These are phyloP conservation scores for Drosophila elegans DNA, from an alignment of 1,140 invertebrate genomes.

Conservation along the genomic window DNA sequence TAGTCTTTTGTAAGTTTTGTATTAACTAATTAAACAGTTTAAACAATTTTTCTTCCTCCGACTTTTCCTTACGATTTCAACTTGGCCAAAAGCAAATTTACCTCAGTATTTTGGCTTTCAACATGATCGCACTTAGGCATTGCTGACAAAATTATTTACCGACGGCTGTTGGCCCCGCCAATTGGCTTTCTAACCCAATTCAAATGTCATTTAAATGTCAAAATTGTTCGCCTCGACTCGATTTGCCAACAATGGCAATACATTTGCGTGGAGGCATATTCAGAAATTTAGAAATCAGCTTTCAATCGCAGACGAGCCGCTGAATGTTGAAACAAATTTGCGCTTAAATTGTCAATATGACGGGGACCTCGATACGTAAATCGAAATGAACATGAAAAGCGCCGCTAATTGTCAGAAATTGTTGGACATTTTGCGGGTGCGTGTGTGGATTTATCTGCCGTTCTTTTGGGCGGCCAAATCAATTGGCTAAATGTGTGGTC, in stretches of 20 bases:
- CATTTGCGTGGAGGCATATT: conserved; percentile 56
- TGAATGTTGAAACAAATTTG: conserved; percentile 80
- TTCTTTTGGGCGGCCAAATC: conserved; percentile 50
- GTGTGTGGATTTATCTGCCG: conserved; percentile 38
- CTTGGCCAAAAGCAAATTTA: conserved; percentile 12
- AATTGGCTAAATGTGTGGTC: conserved; percentile 72
- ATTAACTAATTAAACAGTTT: too few species aligned
- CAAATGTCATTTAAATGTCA: conserved; percentile 80
- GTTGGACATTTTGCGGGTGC: conserved; percentile 61
- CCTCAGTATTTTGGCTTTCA: conserved; percentile 37
- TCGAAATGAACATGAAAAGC: conserved; percentile 69
- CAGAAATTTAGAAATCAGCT: conserved; percentile 54
- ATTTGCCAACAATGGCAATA: conserved; percentile 71
- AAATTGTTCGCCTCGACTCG: conserved; percentile 49
- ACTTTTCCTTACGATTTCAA: background rate
- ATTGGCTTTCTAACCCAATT: conserved; percentile 61
- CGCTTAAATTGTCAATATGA: conserved; percentile 80
- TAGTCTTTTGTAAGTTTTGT: too few species aligned
- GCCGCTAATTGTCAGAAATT: conserved; percentile 84
- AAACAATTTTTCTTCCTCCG: too few species aligned
- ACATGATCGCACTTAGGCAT: conserved; percentile 34
- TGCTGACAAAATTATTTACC: conserved; percentile 18
- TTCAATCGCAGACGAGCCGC: conserved; percentile 40
- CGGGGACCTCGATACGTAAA: conserved; percentile 49
- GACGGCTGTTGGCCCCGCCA: conserved; percentile 9